These are phyloP conservation scores for Bostrychus sinensis DNA, from an alignment of 2,113 vertebrate species.

Conservation along the genomic window DNA sequence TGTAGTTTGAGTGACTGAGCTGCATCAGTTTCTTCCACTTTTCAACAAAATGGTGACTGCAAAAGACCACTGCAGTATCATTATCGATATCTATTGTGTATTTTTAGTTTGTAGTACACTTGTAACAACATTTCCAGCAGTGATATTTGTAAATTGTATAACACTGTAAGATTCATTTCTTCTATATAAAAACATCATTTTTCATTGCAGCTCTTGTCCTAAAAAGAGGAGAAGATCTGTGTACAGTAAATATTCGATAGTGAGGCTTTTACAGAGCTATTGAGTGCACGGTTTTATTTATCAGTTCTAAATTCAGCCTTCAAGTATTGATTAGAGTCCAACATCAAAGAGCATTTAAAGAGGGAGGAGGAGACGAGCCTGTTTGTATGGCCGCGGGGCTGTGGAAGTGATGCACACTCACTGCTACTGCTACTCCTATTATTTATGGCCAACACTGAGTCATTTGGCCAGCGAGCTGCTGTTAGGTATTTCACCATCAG, in stretches of 20 bases:
- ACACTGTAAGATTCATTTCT: background rate
- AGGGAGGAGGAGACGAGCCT: slow-evolving; percentile 59
- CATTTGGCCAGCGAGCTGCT: slow-evolving; percentile 53
- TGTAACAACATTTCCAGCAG: background rate
- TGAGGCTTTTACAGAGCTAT: slow-evolving; percentile 29
- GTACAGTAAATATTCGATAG: slow-evolving; percentile 8
- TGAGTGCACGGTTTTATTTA: slow-evolving; percentile 60
- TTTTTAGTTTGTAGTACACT: background rate
- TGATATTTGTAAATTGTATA: background rate
- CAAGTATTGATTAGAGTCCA: slow-evolving; percentile 73
- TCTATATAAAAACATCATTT: background rate
- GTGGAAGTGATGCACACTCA: slow-evolving; percentile 62
- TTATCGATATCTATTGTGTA: too few species aligned
- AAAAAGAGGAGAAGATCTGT: background rate
- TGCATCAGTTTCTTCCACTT: too few species aligned
- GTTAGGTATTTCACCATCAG: slow-evolving; percentile 47
- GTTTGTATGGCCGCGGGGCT: slow-evolving; percentile 66
- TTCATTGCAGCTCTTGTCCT: background rate
- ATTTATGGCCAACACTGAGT: slow-evolving; percentile 63
- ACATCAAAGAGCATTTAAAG: slow-evolving; percentile 74
- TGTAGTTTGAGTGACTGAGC: too few species aligned
- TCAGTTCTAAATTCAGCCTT: slow-evolving; percentile 71
- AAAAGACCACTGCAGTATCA: too few species aligned
- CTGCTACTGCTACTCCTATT: slow-evolving; percentile 40
- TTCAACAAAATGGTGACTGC: too few species aligned